Base-by-base conservation (phyloP, 2,113 vertebrate genomes). In the Panthera uncia region DNA sequence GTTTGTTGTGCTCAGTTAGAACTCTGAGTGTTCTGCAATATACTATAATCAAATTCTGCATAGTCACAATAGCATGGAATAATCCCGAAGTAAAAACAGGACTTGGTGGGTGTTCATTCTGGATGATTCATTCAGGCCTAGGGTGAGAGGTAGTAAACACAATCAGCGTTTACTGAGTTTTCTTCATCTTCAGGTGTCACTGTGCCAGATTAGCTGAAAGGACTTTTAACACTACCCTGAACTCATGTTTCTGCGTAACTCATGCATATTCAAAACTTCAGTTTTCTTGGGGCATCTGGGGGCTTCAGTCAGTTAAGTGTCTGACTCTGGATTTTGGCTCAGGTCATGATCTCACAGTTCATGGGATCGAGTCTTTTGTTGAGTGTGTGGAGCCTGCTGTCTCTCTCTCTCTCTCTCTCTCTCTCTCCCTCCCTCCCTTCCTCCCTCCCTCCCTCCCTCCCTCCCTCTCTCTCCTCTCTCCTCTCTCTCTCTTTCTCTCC, bases 11-110 rank as follows among this genome's bases (percentile, higher is more conserved):
- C 57, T 48, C 85, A 85, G 57, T 74, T 91, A 84, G 79, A 92
- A 61, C 7, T 96, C 29, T 27, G 31, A 57, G 36, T 90, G 8
- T 74, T 94, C 15, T 48, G 23, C 68, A 94, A 96, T 33, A 96
- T 33, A 23, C 52, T 83, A 7, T 66, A 48, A 45, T 83, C 27
- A 85, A 63, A 80, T 86, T 97, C 12, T 94, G 36, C 25, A 31
- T n/a, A 36, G 38, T 41, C 52, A 76, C 18, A 84, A n/a, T 55
- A 71, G 29, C 23, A 29, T 57, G 48, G 27, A 41, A 8, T 65
- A 81, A 89, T 86, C 38, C 38, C 81, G 91, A 95, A 91, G 23
- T 86, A 57, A 41, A 89, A 95, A 45, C 41, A 94, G 36, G 2
- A 61, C 14, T 3, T 0, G 2, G 23, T 48, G 29, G 33, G 61